Conservation (phyloP, 2,797 vertebrate genomes). For the Anableps anableps region DNA sequence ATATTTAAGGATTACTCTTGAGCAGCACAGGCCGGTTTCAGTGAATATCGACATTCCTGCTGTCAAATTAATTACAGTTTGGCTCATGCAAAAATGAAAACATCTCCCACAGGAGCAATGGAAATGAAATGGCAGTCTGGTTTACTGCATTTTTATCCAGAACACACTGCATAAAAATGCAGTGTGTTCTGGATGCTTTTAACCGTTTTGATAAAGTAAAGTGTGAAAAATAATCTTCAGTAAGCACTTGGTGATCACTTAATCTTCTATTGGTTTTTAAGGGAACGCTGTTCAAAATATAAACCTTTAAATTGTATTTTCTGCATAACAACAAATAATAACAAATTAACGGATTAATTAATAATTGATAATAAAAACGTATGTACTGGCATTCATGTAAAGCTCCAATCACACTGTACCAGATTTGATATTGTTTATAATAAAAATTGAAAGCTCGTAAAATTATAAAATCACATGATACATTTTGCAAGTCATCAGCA, state of each 20-base stretch:
- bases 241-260: background rate
- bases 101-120: slow-evolving; percentile 51
- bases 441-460: background rate
- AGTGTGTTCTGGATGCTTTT: background rate
- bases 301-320: background rate
- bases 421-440: background rate
- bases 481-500: background rate
- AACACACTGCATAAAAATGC: background rate
- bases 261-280: background rate
- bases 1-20: slow-evolving; percentile 53
- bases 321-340: background rate
- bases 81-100: slow-evolving; percentile 25
- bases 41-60: slow-evolving; percentile 65
- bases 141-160: no score
- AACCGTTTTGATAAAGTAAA: background rate
- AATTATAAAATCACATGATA: background rate
- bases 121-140: slow-evolving; percentile 31
- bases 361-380: background rate
- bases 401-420: background rate
- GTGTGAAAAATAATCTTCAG: background rate
- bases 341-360: background rate
- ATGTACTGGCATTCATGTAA: background rate
- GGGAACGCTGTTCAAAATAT: background rate
- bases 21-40: slow-evolving; percentile 39
- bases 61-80: slow-evolving; percentile 57